Evolutionary conservation across 2,888 invertebrate genomes (phyloP), one percentile per base, ranked within the genome.

Genomic region (Portevinia maculata): DNA sequence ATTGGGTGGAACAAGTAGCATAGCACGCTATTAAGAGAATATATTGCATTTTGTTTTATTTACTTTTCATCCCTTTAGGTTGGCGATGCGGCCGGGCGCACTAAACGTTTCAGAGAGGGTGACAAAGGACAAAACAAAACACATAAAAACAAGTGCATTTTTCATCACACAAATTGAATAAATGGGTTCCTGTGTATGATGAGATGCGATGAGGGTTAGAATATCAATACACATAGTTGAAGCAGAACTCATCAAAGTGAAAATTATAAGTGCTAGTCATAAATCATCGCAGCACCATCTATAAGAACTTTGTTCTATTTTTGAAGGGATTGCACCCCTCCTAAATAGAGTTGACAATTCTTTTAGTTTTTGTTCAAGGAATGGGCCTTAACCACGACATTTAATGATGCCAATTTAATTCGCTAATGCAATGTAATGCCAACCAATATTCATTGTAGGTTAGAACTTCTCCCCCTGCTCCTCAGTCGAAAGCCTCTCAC

Each of bases 371-470:
- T 53, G 67, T 52, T 75, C 59, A 59, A 53, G 52, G 64, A 53
- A 52, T 46, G 44, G 48, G 37, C 48, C 15, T 44, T 44, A 65
- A 44, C 78, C 78, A 83, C 78, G 60, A 67, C 83, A 71, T 83
- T 78, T 83, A 83, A 83, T 83, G 83, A 83, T 78, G 83, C 78
- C 83, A 83, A 83, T 83, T 83, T 83, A 83, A 83, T 83, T 83
- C 83, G 78, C 83, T 83, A 83, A 83, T 83, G 83, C 78, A 83
- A 83, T 83, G 83, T 83, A 65, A 78, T 83, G 83, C 73, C 55
- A 70, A 55, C 59, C 79, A 64, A 76, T 70, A 70, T 70, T 57
- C 75, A 76, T 62, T 21, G 50, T 39, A 67, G 59, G 30, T 17
- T 13, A 6, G 28, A 19, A 21, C 44, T 7, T 60, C 30, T 53